Base-by-base conservation (phyloP, 2,797 vertebrate genomes). In the Schizothorax lantsangensis region DNA sequence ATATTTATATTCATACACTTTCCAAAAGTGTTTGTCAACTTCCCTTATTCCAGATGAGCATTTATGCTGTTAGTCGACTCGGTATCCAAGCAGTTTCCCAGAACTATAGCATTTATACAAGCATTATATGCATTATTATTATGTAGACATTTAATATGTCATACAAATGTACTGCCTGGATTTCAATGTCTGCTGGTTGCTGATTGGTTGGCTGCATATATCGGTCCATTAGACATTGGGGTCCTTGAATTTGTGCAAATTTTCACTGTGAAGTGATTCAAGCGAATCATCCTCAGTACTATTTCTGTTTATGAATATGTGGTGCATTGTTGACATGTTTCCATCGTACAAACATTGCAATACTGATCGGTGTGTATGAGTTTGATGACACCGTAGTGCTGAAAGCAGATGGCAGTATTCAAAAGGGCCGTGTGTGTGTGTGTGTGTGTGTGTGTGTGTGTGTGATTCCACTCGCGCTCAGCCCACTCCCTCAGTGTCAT, bases 331-430 rank as follows among this genome's bases (percentile, higher is more conserved):
- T 79, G 84, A 79, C 47, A 54, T 79, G 77, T 79, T 85, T 79
- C 30, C 72, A 73, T 78, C 45, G 66, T 15, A 73, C 81, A 81
- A 43, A 81, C 49, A 64, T 45, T 66, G 36, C 85, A 82, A 54
- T 5, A 68, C 45, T 59, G 57, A 73, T 62, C 59, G 47, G 38
- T 71, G 69, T 71, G 52, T 62, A 79, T 81, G 49, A 77, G 71
- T 82, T 74, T 66, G 49, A 81, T 85, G 87, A 81, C 79, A 85
- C 40, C 75, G 83, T 79, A 81, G 40, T 40, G 84, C 66, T 84
- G 86, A 88, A 89, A 90, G 88, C 88, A 89, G 86, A 89, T 90
- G 89, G 88, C 86, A 62, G 84, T 69, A 72, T 88, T 89, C 47
- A 86, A 82, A 83, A 78, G 73, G 75, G 64, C 68, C 45, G 79